Conservation (phyloP, 1,140 invertebrate species). For the Ceratitis capitata region DNA sequence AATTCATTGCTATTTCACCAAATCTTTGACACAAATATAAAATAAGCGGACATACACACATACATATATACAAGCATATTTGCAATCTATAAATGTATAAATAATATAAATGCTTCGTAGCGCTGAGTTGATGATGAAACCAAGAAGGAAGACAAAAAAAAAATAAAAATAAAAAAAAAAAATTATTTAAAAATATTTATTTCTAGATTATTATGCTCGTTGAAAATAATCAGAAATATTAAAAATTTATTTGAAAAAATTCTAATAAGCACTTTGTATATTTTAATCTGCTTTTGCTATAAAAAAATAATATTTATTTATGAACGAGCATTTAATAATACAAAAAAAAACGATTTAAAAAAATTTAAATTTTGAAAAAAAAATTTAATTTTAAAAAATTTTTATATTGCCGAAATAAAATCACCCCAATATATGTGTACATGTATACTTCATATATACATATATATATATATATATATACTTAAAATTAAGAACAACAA, state of each 20-base stretch:
- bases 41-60: background rate
- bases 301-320: background rate
- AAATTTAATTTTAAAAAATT: background rate
- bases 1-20: slow-evolving; percentile 12
- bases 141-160: background rate
- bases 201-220: background rate
- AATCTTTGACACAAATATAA: background rate
- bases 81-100: no score
- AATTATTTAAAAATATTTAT: background rate
- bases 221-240: background rate
- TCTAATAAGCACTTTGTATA: background rate
- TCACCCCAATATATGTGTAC: no score
- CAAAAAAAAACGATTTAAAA: background rate
- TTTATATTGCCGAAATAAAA: no score
- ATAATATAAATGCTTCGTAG: no score
- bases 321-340: background rate
- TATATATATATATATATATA: background rate
- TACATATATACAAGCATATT: no score
- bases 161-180: background rate
- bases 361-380: background rate
- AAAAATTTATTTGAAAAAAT: background rate
- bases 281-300: no score
- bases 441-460: background rate
- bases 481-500: background rate
- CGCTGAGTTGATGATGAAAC: no score